Conservation (phyloP, 2,888 invertebrate species). For the Epicampocera succincta region DNA sequence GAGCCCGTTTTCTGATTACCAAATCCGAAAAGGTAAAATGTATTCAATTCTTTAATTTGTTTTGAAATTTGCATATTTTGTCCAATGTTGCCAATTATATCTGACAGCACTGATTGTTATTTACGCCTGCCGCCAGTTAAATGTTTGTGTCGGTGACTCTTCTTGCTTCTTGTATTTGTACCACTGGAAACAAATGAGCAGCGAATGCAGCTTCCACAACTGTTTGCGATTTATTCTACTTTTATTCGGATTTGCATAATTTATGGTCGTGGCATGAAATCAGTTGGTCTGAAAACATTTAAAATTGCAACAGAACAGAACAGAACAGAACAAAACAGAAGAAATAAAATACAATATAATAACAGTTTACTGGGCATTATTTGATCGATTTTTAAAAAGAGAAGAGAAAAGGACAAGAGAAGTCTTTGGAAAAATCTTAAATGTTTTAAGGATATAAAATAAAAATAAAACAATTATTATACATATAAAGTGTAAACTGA, state of each 20-base stretch:
- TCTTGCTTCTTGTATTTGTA: background rate
- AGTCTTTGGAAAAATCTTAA: no score
- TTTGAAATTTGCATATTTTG: background rate
- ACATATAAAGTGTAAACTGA: no score
- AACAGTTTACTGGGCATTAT: no score
- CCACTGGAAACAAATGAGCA: background rate
- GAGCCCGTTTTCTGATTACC: no score
- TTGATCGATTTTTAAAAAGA: no score
- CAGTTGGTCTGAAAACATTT: conserved; percentile 1
- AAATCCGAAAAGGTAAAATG: no score
- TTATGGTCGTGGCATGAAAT: conserved; percentile 10
- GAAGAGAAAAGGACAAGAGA: no score
- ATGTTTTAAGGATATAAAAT: no score
- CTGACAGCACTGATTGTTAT: conserved; percentile 14
- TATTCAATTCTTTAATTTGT: background rate
- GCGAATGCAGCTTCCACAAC: background rate
- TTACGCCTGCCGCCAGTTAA: conserved; percentile 10
- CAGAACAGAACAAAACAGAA: no score
- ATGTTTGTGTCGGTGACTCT: background rate
- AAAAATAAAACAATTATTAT: no score
- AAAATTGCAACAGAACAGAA: background rate
- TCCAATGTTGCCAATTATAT: background rate
- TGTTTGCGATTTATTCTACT: background rate
- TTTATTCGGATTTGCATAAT: conserved; percentile 25
- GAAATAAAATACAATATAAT: background rate